These are phyloP conservation scores for Anomalospiza imberbis DNA, from an alignment of 2,797 vertebrate species.

Conservation along the genomic window DNA sequence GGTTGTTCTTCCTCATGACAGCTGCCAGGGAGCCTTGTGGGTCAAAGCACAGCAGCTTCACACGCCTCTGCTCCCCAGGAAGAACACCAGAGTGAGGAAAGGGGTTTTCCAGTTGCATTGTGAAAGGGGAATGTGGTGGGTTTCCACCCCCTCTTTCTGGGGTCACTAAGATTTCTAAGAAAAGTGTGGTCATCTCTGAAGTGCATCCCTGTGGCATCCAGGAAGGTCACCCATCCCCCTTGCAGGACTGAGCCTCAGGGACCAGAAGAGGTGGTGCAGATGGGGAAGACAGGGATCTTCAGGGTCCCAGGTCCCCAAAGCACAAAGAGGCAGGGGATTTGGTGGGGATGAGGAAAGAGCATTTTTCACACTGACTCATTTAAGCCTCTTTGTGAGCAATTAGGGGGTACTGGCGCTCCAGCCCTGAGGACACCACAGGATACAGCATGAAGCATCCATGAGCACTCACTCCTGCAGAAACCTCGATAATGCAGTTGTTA, in stretches of 20 bases:
- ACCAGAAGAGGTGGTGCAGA: background rate
- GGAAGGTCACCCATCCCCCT: background rate
- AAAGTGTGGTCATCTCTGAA: constrained; percentile 14
- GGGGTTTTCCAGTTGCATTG: background rate
- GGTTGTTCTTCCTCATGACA: background rate
- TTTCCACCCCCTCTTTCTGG: background rate
- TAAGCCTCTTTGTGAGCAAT: background rate
- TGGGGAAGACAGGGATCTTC: background rate
- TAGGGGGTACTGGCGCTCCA: background rate
- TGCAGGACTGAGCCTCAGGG: rapidly evolving
- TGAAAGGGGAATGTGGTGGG: background rate
- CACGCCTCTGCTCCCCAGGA: background rate
- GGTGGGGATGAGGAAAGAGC: background rate
- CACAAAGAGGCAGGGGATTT: background rate
- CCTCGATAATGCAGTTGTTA: background rate
- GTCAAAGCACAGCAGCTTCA: background rate
- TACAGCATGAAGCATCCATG: rapidly evolving
- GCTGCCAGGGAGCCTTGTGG: background rate
- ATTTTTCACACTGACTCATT: rapidly evolving
- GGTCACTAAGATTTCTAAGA: constrained; percentile 37
- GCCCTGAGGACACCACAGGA: background rate
- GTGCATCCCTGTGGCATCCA: background rate
- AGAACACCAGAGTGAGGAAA: background rate
- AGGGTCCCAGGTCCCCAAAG: background rate
- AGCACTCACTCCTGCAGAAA: background rate